These are phyloP conservation scores for Salminus brasiliensis DNA, from an alignment of 2,113 vertebrate genomes.

Conservation along the genomic window DNA sequence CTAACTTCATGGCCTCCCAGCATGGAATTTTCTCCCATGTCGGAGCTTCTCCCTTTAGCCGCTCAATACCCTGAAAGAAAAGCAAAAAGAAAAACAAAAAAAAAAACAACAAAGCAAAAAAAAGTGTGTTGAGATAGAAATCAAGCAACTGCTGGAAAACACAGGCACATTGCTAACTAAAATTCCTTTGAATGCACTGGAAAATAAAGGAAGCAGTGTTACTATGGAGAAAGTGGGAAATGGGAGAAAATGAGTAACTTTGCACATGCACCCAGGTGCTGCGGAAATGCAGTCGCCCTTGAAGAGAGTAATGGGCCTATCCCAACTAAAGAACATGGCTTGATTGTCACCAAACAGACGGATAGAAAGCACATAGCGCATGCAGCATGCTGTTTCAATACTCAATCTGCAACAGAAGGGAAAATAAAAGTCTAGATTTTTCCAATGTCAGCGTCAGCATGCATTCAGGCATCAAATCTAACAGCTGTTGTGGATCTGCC, in stretches of 20 bases:
- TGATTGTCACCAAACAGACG: neutral
- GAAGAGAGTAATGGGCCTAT: neutral
- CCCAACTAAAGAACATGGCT: constrained; percentile 12
- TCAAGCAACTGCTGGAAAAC: neutral
- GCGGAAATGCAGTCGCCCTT: neutral
- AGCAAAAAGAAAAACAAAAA: no score
- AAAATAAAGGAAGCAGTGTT: constrained; percentile 41
- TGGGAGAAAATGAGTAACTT: neutral
- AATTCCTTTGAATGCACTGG: constrained; percentile 23
- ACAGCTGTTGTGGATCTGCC: constrained; percentile 9
- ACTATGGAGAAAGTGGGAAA: constrained; percentile 24
- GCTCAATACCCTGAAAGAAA: constrained; percentile 88
- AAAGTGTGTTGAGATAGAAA: neutral
- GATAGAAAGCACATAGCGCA: constrained; percentile 29
- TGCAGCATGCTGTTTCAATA: constrained; percentile 50
- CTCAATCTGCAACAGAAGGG: constrained; percentile 1
- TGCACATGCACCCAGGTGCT: constrained; percentile 13
- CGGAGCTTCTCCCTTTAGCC: constrained; percentile 86
- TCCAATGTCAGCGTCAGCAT: constrained; percentile 25
- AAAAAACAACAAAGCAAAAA: no score
- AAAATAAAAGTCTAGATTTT: neutral
- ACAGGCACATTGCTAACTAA: constrained; percentile 4
- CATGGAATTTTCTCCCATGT: constrained; percentile 78
- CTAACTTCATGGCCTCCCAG: constrained; percentile 82
- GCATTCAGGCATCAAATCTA: constrained; percentile 30